Base-by-base conservation (phyloP, 2,113 vertebrate genomes). In the Anarrhichthys ocellatus region DNA sequence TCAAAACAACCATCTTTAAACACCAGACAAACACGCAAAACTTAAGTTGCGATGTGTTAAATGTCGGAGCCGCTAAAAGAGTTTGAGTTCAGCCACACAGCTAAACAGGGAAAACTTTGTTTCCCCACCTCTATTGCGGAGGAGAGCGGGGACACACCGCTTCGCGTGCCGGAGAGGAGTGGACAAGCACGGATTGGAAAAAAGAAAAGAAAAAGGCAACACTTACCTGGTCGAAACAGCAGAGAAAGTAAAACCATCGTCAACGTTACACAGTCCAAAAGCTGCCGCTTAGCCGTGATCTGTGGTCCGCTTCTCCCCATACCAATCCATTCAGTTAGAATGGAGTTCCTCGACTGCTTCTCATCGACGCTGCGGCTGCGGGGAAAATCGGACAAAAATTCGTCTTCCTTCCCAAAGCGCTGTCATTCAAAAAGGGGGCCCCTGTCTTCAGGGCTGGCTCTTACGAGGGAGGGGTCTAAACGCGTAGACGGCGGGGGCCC, bases 271-370 rank as follows among this genome's bases (percentile, higher is more conserved):
- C 94, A 94, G 93, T 95, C 90, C 92, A 91, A 93, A 86, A 96
- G 95, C 95, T 92, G 94, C 93, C 93, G 94, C 95, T 95, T 95
- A 95, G 95, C 94, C 95, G 92, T 91, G 94, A 89, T 94, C 78
- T 93, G 93, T 92, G 93, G 87, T 95, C 95, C 93, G 94, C 95
- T 95, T 95, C 93, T 95, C 95, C 96, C 95, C 96, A 96, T 96
- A 87, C 94, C 96, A 96, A 95, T 93, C 95, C 96, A 96, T 96
- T 91, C 95, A 96, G 92, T 94, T 95, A 91, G 94, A 94, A 93
- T 95, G 94, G 93, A 94, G 93, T 73, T 92, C 87, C 91, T 91
- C 90, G 87, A 90, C 94, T 95, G 94, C 93, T 94, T 88, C 93
- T 92, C 92, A 88, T 92, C 89, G 92, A 91, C 93, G 90, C 88